Evolutionary conservation across 37 sponge, comb jelly and placozoan species (phyloP), one percentile per base, ranked within the genome.

Genomic region (Chondrosia reniformis): DNA sequence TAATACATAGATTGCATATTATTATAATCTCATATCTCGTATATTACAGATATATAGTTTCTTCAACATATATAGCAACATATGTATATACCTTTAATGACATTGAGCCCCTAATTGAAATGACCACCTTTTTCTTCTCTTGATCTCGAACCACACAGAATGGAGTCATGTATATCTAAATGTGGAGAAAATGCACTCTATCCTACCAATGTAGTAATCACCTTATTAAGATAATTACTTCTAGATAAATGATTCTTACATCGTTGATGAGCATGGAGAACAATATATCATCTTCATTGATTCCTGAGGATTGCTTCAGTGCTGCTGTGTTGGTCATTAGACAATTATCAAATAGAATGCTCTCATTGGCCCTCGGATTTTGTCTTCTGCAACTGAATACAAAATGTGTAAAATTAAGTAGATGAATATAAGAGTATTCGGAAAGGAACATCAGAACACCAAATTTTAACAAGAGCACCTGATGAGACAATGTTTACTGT

Each of bases 31-130:
- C n/a, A n/a, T n/a, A n/a, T n/a, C n/a, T n/a, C n/a, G n/a, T n/a
- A n/a, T n/a, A n/a, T n/a, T n/a, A n/a, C n/a, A n/a, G n/a, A n/a
- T n/a, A n/a, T n/a, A n/a, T n/a, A n/a, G n/a, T n/a, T n/a, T n/a
- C n/a, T n/a, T n/a, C n/a, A n/a, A n/a, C n/a, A n/a, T n/a, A n/a
- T n/a, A n/a, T n/a, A n/a, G n/a, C n/a, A n/a, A n/a, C n/a, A n/a
- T n/a, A n/a, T n/a, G n/a, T n/a, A n/a, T n/a, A n/a, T n/a, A 69
- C 91, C 45, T 81, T 82, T 6, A 93, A 63, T 19, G 94, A 93
- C 7, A 93, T 69, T 33, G 94, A 89, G 19, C 94, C 94, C 56
- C 94, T 74, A 80, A 86, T 55, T 1, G 83, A 49, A 36, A 93
- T 46, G 30, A 93, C 87, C 1, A 93, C 76, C n/a, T 84, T 71